A percentile compares a stretch with the other conserved stretches of the same genome.
These are phyloP conservation scores for Sepiola atlantica DNA, from an alignment of 2,888 invertebrate genomes.

Conservation along the genomic window DNA sequence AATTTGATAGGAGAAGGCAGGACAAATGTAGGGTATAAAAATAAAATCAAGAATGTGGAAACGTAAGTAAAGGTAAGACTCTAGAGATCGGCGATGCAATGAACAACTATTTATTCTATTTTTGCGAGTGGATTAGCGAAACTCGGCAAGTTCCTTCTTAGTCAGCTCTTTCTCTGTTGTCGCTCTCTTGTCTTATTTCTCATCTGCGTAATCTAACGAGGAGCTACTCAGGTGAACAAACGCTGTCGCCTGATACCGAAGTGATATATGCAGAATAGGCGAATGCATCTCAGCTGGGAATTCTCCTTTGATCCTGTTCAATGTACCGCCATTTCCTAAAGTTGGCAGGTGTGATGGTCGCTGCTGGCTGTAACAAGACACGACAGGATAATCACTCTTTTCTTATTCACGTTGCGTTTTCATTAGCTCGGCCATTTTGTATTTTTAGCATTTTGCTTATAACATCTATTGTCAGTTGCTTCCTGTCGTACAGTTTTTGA, in stretches of 20 bases:
- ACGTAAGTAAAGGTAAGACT: neutral
- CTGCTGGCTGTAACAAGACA: neutral
- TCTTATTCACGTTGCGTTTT: neutral
- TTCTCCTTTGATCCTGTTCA: constrained; percentile 18
- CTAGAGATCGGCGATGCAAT: neutral
- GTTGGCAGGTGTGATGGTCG: neutral
- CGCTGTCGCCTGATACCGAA: neutral
- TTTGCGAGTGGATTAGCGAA: neutral
- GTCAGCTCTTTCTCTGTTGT: neutral
- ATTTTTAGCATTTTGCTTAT: neutral
- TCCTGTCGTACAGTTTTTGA: neutral
- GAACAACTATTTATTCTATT: neutral
- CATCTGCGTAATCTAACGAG: neutral
- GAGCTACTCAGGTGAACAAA: neutral
- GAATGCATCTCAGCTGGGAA: neutral
- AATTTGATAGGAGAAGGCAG: too few relatives aligned
- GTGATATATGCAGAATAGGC: neutral
- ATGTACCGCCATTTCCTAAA: neutral
- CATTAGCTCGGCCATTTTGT: neutral
- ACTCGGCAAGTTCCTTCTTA: neutral
- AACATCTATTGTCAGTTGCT: neutral
- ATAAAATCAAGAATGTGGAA: neutral
- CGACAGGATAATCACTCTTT: neutral
- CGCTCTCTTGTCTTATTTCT: neutral
- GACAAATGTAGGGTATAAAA: neutral